Base-by-base conservation (phyloP, 2,113 vertebrate genomes). In the Leuciscus idus region DNA sequence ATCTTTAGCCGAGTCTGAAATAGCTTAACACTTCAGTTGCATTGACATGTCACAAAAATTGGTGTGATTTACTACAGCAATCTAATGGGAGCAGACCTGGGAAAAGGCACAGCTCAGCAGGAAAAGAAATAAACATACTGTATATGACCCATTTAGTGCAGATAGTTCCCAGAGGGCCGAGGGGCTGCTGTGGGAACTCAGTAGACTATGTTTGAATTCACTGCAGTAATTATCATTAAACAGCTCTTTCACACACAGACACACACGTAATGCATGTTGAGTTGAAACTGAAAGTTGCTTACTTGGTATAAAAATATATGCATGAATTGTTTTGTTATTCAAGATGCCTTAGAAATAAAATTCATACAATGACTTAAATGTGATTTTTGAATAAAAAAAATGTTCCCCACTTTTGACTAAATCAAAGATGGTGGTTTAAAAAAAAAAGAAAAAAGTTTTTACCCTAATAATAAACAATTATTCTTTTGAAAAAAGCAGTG, bases 101-200 rank as follows among this genome's bases (percentile, higher is more conserved):
- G 88, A 90, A 89, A 86, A 82, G 26, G 48, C 82, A 85, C 82
- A 85, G 68, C 87, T 83, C 66, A 87, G 7, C 59, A 43, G 57
- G 62, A 84, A 85, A 48, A 91, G 62, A 82, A 89, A 86, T 81
- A 86, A 91, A 87, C 81, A 91, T 50, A 52, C 28, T 19, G 48
- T 28, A 87, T 28, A 87, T 75, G 87, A 59, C 62, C 84, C 77
- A 87, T 87, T 91, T 88, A 87, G 28, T 55, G 64, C 77, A 48
- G 78, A 87, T 75, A 39, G 50, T 66, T 89, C 85, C 87, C 88
- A 88, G 66, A 88, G 86, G 87, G 39, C 72, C 4, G 11, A 50
- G 12, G 62, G 23, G 50, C 52, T 76, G 59, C 50, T 82, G 85
- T 87, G 85, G 72, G 85, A 87, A 88, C 77, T 74, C 36, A 64